phyloP scores from a whole-genome alignment of 1,140 invertebrate genomes.

The Elysia chlorotica region DNA sequence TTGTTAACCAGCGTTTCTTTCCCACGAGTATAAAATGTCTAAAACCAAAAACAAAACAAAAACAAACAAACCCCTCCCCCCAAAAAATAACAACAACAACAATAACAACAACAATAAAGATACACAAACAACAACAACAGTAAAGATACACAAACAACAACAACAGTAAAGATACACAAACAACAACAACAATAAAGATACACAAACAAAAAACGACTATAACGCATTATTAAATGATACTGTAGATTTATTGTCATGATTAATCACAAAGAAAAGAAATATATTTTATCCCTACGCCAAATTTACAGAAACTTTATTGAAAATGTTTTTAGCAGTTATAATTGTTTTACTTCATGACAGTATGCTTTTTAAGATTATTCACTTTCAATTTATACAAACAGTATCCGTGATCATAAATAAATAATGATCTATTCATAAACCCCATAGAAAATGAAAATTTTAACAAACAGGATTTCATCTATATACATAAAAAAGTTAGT shows the following conservation, averaged over 20 bases:
- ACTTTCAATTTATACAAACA: too few species aligned
- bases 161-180: background rate
- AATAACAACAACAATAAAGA: background rate
- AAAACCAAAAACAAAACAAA: background rate
- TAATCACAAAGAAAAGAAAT: background rate
- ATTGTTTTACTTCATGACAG: too few species aligned
- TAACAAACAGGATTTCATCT: too few species aligned
- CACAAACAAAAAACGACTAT: background rate
- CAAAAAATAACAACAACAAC: background rate
- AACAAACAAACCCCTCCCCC: background rate
- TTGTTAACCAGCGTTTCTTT: background rate
- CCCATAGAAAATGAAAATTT: too few species aligned
- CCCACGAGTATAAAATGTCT: background rate
- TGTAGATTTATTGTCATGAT: background rate
- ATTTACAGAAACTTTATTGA: too few species aligned
- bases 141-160: background rate
- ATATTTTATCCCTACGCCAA: background rate
- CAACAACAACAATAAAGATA: background rate
- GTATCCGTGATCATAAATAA: too few species aligned
- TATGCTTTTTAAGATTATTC: too few species aligned
- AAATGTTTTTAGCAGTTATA: too few species aligned
- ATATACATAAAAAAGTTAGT: too few species aligned
- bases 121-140: background rate
- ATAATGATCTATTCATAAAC: too few species aligned
- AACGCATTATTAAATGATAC: background rate